Percentiles rank a stretch among this genome's conserved stretches.
Conservation (phyloP, 92 coral and sea anemone genomes). For the Phenganax subtilis region DNA sequence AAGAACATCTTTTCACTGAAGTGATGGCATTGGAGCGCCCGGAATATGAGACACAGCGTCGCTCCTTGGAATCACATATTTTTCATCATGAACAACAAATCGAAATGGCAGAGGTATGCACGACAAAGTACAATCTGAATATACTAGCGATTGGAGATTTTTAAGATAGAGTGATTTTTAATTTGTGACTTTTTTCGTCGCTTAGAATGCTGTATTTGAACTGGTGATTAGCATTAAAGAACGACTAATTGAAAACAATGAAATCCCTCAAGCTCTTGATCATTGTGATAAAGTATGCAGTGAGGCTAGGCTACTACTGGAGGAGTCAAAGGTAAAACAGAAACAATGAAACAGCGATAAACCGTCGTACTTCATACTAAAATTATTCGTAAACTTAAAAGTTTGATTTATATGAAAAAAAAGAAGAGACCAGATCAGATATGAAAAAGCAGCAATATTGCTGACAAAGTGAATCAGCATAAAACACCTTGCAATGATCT, state of each 20-base stretch:
- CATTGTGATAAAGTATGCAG: constrained; percentile 59
- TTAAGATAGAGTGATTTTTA: background rate
- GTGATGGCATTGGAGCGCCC: constrained; percentile 82
- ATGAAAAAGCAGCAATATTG: no score
- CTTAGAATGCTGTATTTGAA: constrained; percentile 65
- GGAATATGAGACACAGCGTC: constrained; percentile 76
- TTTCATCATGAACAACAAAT: constrained; percentile 78
- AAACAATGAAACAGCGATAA: background rate
- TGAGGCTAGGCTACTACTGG: constrained; percentile 63
- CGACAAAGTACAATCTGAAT: background rate
- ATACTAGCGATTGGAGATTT: background rate
- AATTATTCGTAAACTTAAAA: no score
- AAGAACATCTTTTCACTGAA: constrained; percentile 62
- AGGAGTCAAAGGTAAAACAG: constrained; percentile 67
- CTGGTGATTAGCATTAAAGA: constrained; percentile 59
- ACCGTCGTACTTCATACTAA: no score
- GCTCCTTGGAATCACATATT: constrained; percentile 77
- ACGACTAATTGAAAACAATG: constrained; percentile 69
- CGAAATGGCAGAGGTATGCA: constrained; percentile 61
- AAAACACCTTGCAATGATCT: no score
- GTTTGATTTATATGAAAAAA: no score
- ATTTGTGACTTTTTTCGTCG: background rate
- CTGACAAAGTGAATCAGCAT: no score
- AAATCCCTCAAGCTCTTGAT: constrained; percentile 57
- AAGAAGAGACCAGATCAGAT: no score